These are phyloP conservation scores for Oplegnathus fasciatus DNA, from an alignment of 2,113 vertebrate species.

Conservation along the genomic window DNA sequence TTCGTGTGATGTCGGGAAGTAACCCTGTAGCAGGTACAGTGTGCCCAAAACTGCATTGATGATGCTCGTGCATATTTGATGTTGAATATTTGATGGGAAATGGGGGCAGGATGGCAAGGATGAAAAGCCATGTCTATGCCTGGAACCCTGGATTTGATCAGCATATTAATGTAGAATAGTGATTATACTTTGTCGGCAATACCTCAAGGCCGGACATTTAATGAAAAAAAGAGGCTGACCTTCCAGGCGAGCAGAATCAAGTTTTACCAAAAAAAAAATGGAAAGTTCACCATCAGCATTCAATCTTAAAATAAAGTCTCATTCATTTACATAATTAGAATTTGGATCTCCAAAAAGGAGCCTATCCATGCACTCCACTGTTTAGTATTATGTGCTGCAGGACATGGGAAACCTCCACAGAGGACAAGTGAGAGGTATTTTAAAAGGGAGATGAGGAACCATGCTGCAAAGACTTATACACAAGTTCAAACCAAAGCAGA, in stretches of 20 bases:
- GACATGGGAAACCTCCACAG: conserved; percentile 55
- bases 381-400: conserved; percentile 70
- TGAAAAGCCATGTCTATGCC: conserved; percentile 65
- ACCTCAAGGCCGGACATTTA: conserved; percentile 72
- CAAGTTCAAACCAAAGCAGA: conserved; percentile 63
- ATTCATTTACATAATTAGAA: conserved; percentile 78
- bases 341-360: conserved; percentile 65
- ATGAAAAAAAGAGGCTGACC: conserved; percentile 68
- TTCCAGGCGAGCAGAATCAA: conserved; percentile 64
- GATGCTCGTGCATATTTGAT: conserved; percentile 65
- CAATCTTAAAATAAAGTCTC: conserved; percentile 71
- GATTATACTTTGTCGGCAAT: conserved; percentile 69
- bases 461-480: conserved; percentile 47
- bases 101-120: conserved; percentile 45
- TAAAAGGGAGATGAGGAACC: conserved; percentile 73
- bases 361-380: conserved; percentile 43
- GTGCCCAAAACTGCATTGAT: conserved; percentile 50
- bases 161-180: conserved; percentile 74
- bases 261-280: conserved; percentile 58
- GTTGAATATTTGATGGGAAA: conserved; percentile 65
- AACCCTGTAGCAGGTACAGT: conserved; percentile 52
- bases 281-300: conserved; percentile 72
- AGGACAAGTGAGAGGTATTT: conserved; percentile 66
- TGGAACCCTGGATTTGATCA: conserved; percentile 69
- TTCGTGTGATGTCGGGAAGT: conserved; percentile 46